Percentiles rank a stretch among this genome's conserved stretches.
These are phyloP conservation scores for Microcaecilia unicolor DNA, from an alignment of 2,797 vertebrate species.

Conservation along the genomic window DNA sequence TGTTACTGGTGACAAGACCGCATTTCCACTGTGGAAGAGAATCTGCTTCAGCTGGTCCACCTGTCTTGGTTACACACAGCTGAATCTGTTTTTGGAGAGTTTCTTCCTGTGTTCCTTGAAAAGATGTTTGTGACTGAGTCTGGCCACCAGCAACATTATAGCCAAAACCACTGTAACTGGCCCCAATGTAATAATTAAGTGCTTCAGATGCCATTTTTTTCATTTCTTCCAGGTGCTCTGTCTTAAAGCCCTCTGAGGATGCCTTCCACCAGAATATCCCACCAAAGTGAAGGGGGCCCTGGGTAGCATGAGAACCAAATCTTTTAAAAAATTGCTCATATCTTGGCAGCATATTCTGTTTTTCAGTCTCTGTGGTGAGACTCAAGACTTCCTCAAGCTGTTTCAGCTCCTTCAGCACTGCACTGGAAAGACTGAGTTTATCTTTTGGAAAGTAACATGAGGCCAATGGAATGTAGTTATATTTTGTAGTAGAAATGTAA, in stretches of 20 bases:
- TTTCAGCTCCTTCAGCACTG: conserved; percentile 25
- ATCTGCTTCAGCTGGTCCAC: conserved; percentile 28
- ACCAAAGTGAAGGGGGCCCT: conserved; percentile 49
- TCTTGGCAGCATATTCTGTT: fast-evolving
- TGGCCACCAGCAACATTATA: fast-evolving
- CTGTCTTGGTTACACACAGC: conserved; percentile 15
- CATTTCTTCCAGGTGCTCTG: conserved; percentile 4
- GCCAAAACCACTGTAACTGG: neutral
- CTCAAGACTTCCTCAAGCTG: conserved; percentile 16
- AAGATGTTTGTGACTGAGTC: neutral
- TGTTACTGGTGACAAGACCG: conserved; percentile 28
- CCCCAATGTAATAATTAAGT: neutral
- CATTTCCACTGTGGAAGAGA: conserved; percentile 28
- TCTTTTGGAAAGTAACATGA: conserved; percentile 31
- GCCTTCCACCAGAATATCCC: conserved; percentile 54
- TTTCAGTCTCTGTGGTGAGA: neutral
- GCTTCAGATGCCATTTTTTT: conserved; percentile 11
- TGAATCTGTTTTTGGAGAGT: conserved; percentile 4
- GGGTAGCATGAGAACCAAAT: conserved; percentile 47
- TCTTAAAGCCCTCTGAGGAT: conserved; percentile 15
- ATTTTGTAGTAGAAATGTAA: conserved; percentile 32
- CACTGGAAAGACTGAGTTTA: conserved; percentile 26
- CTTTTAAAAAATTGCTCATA: conserved; percentile 30
- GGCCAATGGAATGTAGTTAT: conserved; percentile 34
- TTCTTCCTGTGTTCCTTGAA: fast-evolving